Base-by-base conservation (phyloP, 2,113 vertebrate species). In the Leptodactylus fuscus region DNA sequence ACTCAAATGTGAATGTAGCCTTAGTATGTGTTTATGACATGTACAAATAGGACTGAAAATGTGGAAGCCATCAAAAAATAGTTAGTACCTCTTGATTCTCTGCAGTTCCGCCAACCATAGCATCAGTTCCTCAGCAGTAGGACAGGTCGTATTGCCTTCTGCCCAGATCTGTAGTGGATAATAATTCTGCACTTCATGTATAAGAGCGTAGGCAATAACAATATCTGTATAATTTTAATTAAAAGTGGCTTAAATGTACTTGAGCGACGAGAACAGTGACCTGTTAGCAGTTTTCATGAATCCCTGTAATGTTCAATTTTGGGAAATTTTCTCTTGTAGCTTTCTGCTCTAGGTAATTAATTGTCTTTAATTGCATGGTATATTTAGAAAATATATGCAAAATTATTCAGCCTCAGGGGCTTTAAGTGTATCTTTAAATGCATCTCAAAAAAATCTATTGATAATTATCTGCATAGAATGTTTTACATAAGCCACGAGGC, bases 381-480 rank as follows among this genome's bases (percentile, higher is more conserved):
- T 34, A 34, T 67, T 34, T 34, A 34, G 62, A 67, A 67, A 67
- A 69, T 69, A 38, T 69, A 36, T 38, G 65, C 65, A 38, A 38
- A 69, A 38, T 69, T 69, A 69, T 69, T 69, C 65, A 69, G 34
- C 20, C 34, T 69, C 18, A 9, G 20, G 11, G 65, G 34, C 18
- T 69, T 67, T 38, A 69, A 69, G 18, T 36, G 34, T 69, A 69
- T 36, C 29, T 67, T 67, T 67, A 34, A 67, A 67, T 13, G 58
- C 24, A 29, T 24, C 60, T 65, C 10, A 69, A 69, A 69, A 67
- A 36, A 22, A 65, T 65, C 62, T 34, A 67, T 34, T 34, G 62
- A 20, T 69, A 38, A 69, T 36, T 11, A 38, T 69, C 18, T 69
- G 1, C 65, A 7, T 36, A 69, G 22, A 69, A 38, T 69, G 34